A percentile compares a stretch with the other conserved stretches of the same genome.
phyloP scores from a whole-genome alignment of 30 jellyfish, hydroid and myxozoan species.

The Clytia hemisphaerica region DNA sequence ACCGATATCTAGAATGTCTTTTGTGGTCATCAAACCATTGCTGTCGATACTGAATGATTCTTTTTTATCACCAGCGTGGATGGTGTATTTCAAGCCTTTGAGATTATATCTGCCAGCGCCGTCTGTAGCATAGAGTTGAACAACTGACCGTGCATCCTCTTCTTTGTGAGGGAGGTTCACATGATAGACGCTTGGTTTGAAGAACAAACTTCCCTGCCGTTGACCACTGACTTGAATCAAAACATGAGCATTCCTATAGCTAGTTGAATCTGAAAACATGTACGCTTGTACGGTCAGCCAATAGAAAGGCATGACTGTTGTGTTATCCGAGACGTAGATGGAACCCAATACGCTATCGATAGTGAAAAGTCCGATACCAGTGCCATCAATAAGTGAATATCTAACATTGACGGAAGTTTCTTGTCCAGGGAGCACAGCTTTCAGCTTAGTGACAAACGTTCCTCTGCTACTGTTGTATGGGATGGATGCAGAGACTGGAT shows the following conservation, averaged over 20 bases:
- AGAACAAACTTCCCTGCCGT: background rate
- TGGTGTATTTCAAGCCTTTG: conserved; percentile 32
- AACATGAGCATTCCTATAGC: conserved; percentile 63
- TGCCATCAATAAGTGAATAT: conserved; percentile 79
- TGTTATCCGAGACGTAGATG: background rate
- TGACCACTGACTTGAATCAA: conserved; percentile 14
- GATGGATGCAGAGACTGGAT: no score
- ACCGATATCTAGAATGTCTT: conserved; percentile 26
- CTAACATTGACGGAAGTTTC: conserved; percentile 38
- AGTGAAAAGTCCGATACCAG: conserved; percentile 63
- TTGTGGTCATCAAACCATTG: conserved; percentile 34
- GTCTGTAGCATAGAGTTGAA: conserved; percentile 61
- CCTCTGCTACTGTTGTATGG: conserved; percentile 61
- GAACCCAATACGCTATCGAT: conserved; percentile 24
- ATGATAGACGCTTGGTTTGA: conserved; percentile 30
- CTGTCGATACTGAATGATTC: conserved; percentile 45
- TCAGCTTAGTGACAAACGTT: conserved; percentile 30
- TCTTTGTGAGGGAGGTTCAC: background rate
- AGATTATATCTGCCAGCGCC: conserved; percentile 45
- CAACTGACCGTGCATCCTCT: background rate
- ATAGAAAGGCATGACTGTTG: conserved; percentile 12
- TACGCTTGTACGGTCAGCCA: conserved; percentile 96
- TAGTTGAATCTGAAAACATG: conserved; percentile 44
- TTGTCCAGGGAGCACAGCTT: conserved; percentile 45
- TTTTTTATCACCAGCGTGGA: conserved; percentile 55